Evolutionary conservation across 2,797 vertebrate species (phyloP), one percentile per base, ranked within the genome.

Genomic region (Margarornis squamiger): DNA sequence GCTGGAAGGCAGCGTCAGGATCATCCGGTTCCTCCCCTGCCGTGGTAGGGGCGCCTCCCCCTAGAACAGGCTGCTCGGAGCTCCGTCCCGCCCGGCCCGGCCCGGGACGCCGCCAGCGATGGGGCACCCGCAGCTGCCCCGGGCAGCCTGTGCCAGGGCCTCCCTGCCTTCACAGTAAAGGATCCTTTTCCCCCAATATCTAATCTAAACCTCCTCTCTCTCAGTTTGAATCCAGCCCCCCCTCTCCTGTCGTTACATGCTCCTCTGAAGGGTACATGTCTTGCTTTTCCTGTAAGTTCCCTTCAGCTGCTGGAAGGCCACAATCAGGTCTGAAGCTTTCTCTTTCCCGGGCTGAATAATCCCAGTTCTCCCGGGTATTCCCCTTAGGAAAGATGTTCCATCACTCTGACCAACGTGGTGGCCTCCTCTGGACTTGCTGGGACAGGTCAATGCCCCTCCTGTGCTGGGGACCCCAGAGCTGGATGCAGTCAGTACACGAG

Each of bases 151-250:
- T 39, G 34, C 8, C 21, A 22, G 29, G 51, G n/a, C n/a, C 16
- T 45, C 23, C 20, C 16, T 9, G 26, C 21, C 12, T 7, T 39
- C 38, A 46, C 38, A 46, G 49, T 52, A 39, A 45, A 70, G 11
- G 9, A 8, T 0, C 13, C 15, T 65, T 67, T 27, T 20, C 14
- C 18, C 20, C 18, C 17, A 6, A 1, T 38, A 19, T 9, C 7
- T 58, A 6, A 9, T 51, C 5, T 27, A 57, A 71, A 8, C 8
- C 3, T 32, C 0, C 4, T 77, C 3, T 14, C 21, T 45, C 43
- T 24, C n/a, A 13, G 8, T 12, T 6, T 39, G 18, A 39, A 9
- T 19, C 5, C 14, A 2, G 34, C 51, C 51, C 18, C 45, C 18
- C 3, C 18, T 46, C 21, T 14, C 6, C 17, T 52, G 38, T 46